Base-by-base conservation (phyloP, 2,797 vertebrate genomes). In the Karalla daura region DNA sequence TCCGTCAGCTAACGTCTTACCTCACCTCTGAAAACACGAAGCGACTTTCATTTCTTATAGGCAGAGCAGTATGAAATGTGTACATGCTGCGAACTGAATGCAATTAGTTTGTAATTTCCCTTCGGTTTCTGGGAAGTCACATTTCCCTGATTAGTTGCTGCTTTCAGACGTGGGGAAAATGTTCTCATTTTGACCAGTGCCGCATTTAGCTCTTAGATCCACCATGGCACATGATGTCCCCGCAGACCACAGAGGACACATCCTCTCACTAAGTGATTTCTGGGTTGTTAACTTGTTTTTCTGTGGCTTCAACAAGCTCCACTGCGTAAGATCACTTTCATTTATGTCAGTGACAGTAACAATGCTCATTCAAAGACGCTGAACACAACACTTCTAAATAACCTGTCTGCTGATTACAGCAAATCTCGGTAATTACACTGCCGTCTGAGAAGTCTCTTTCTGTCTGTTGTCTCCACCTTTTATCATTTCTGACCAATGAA, bases 401-500 rank as follows among this genome's bases (percentile, higher is more conserved):
- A 45, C 28, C 50, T 36, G 7, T 54, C 25, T 41, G 20, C 33
- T 30, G 33, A 21, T 27, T 20, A 39, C 5, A 56, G 40, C 10
- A 33, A 17, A 14, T 24, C 0, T 11, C 32, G 12, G 10, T 20
- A 24, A 33, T 64, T 28, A 35, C 3, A 39, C 14, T 24, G 33
- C 18, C 4, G 13, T 8, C 3, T 10, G 27, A 44, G 36, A 21
- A 4, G 21, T 6, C 36, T 56, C 15, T 56, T 60, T 65, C 20
- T 13, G 5, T 43, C 41, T 53, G 24, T 45, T n/a, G 35, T 63
- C 49, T 35, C 45, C 15, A 27, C 2, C 10, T 33, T 52, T 70
- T 15, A 44, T 44, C 44, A 50, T 51, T 33, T 25, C 35, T 36
- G 18, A 41, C 7, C 39, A 37, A 58, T 51, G 17, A 47, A 69